phyloP scores from a whole-genome alignment of 2,113 vertebrate species.

The Vidua macroura region DNA sequence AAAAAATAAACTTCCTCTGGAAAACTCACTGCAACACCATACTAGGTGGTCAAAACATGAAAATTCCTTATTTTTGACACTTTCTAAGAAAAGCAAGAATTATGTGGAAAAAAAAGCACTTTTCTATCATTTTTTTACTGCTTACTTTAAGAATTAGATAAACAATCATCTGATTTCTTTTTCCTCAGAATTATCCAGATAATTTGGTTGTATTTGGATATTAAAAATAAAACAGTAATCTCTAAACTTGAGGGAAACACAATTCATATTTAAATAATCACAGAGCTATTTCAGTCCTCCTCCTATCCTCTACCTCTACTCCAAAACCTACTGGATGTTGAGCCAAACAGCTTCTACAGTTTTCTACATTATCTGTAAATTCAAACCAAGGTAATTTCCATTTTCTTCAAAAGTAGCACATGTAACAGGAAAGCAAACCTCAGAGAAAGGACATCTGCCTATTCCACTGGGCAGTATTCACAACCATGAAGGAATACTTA shows the following conservation, averaged over 20 bases:
- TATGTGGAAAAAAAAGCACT: not conserved
- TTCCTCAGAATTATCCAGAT: not conserved
- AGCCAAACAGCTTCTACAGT: not conserved
- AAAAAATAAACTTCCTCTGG: not conserved
- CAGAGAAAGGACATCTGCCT: not conserved
- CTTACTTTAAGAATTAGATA: not conserved
- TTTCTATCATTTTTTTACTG: not conserved
- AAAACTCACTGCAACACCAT: not conserved
- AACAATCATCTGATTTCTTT: not conserved
- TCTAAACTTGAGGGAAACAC: not conserved
- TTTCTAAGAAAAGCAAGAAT: not conserved
- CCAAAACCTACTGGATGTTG: not conserved
- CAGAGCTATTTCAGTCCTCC: not conserved
- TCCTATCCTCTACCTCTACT: not conserved
- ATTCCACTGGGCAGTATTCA: not conserved
- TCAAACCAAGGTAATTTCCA: not conserved
- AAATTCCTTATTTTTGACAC: not conserved
- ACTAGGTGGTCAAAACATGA: not conserved
- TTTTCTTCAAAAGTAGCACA: not conserved
- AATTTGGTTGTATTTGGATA: not conserved
- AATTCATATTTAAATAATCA: not conserved
- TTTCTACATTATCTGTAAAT: not conserved
- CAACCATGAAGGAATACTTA: conserved; percentile 66
- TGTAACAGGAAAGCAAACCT: not conserved
- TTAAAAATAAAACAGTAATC: not conserved